Evolutionary conservation across 2,888 invertebrate species (phyloP).

Genomic region (Microplitis manilae): DNA sequence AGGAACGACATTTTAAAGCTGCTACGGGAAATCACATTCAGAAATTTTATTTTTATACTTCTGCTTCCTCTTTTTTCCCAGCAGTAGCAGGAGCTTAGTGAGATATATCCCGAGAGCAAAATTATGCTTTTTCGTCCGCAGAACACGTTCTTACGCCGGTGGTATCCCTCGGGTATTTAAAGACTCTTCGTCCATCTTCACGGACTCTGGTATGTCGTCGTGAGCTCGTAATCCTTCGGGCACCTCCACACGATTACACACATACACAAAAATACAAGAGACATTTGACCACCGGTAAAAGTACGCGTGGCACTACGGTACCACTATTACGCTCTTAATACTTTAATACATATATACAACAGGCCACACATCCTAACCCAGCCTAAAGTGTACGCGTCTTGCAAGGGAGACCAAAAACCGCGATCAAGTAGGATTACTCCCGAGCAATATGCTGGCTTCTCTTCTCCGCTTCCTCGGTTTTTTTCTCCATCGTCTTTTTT

Average conservation of each 20-base stretch:
- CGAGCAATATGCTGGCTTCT: slow-evolving; percentile 67
- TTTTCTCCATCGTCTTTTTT: slow-evolving; percentile 42
- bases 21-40: background rate
- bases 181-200: slow-evolving; percentile 65
- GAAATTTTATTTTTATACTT: slow-evolving; percentile 8
- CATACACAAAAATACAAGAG: slow-evolving; percentile 21
- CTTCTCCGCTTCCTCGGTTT: slow-evolving; percentile 44
- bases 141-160: slow-evolving; percentile 59
- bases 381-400: slow-evolving; percentile 30
- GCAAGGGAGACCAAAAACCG: slow-evolving; percentile 63
- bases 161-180: slow-evolving; percentile 68
- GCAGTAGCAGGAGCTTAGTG: background rate
- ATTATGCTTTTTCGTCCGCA: slow-evolving; percentile 68
- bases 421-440: slow-evolving; percentile 70
- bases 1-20: slow-evolving; percentile 4
- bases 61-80: background rate
- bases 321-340: slow-evolving; percentile 10
- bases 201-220: slow-evolving; percentile 53
- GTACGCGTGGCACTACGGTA: slow-evolving; percentile 20
- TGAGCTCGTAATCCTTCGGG: slow-evolving; percentile 67
- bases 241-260: slow-evolving; percentile 54
- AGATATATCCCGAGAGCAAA: slow-evolving; percentile 45
- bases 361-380: slow-evolving; percentile 35
- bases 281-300: slow-evolving; percentile 14
- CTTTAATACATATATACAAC: slow-evolving; percentile 19